Conservation (phyloP, 2,888 invertebrate genomes). For the Ceramica pisi region DNA sequence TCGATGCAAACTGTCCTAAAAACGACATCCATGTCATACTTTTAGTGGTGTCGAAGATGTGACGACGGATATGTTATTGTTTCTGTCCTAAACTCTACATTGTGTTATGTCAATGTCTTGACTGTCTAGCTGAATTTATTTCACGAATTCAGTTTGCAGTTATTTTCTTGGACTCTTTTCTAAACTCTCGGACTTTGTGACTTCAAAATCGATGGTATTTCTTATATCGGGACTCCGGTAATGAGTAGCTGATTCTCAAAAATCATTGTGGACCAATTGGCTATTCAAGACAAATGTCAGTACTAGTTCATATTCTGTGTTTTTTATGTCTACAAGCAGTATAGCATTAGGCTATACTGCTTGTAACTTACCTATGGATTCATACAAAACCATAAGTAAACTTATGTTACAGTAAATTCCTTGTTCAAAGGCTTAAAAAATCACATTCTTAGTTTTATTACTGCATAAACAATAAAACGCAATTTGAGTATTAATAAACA, state of each 20-base stretch:
- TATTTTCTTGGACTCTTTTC: neutral
- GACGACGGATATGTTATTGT: neutral
- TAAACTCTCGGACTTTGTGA: neutral
- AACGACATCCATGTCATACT: neutral
- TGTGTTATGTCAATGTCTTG: neutral
- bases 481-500: slow-evolving; percentile 19
- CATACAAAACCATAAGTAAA: neutral
- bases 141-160: neutral
- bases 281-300: neutral
- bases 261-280: slow-evolving; percentile 19
- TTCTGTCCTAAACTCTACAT: neutral
- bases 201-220: slow-evolving; percentile 21
- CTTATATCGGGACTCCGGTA: slow-evolving; percentile 32
- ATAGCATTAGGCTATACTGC: neutral
- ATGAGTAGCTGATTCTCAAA: slow-evolving; percentile 21
- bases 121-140: neutral
- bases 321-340: neutral
- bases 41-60: neutral
- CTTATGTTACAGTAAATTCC: neutral
- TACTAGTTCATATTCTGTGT: neutral
- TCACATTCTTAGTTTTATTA: slow-evolving; percentile 11
- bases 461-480: neutral
- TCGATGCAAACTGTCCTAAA: no score
- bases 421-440: slow-evolving; percentile 7
- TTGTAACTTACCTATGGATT: no score